Conservation (phyloP, 2,888 invertebrate genomes). For the Cheilosia impressa region DNA sequence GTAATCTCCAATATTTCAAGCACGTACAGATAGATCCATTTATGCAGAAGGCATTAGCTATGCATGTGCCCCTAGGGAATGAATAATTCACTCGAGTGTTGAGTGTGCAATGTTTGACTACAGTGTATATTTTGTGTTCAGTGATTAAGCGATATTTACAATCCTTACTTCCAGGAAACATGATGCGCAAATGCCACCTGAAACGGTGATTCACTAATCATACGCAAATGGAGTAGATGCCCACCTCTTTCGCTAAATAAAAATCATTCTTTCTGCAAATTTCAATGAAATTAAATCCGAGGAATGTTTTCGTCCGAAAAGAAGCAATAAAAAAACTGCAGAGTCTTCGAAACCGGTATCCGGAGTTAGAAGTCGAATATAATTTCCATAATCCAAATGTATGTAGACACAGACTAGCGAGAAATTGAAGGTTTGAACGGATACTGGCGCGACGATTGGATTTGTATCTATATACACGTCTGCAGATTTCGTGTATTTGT, state of each 20-base stretch:
- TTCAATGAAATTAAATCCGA: conserved; percentile 45
- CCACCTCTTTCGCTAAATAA: conserved; percentile 8
- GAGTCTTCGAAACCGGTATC: conserved; percentile 67
- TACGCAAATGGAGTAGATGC: conserved; percentile 22
- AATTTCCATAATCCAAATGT: conserved; percentile 65
- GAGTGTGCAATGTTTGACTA: conserved; percentile 35
- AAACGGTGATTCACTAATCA: conserved; percentile 52
- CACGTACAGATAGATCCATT: conserved; percentile 32
- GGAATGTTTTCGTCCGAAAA: conserved; percentile 20
- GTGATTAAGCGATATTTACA: conserved; percentile 37
- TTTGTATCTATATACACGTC: conserved; percentile 20
- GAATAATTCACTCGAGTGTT: conserved; percentile 58
- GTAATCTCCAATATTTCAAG: conserved; percentile 40
- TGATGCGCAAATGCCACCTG: conserved; percentile 21
- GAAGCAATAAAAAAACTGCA: conserved; percentile 25
- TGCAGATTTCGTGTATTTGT: not conserved
- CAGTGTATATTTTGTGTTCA: conserved; percentile 27
- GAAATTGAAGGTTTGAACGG: conserved; percentile 20
- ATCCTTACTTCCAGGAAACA: conserved; percentile 40
- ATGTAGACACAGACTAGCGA: conserved; percentile 26
- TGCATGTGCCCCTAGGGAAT: not conserved
- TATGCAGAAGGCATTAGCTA: not conserved
- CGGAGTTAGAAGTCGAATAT: conserved; percentile 18
- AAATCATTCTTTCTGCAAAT: conserved; percentile 37
- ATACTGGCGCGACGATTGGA: conserved; percentile 16